Base-by-base conservation (phyloP, 2,797 vertebrate species). In the Chaetophractus vellerosus region DNA sequence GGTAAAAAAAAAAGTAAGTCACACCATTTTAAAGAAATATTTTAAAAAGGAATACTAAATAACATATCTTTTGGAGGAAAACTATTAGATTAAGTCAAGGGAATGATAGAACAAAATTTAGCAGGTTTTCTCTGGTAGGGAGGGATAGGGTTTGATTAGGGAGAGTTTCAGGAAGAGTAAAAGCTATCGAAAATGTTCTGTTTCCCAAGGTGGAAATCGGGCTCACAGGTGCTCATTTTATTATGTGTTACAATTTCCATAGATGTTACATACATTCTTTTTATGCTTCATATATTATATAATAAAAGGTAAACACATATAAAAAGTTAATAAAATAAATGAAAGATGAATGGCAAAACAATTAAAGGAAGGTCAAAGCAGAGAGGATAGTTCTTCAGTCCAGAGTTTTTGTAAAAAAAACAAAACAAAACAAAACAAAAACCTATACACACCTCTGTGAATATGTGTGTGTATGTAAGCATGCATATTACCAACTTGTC, bases 281-380 rank as follows among this genome's bases (percentile, higher is more conserved):
- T 81, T 23, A 45, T 36, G 21, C 68, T 82, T 88, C 14, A 88
- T 84, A 23, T 71, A 57, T 23, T 66, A 23, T 23, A 28, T 71
- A 57, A 48, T 48, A 61, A 81, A 59, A 41, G 71, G 41, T 57
- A 36, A 92, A 63, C 41, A 24, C 3, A 78, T 36, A 16, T 72
- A 84, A 63, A 64, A 36, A 36, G 4, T 68, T 26, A 94, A 36
- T 55, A 79, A 88, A 88, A 64, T 61, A 72, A 75, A 72, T 72
- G 23, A 33, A 52, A 90, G 48, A 48, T 68, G 78, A 90, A 52
- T 55, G 52, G 10, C 23, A 66, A 33, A 81, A n/a, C 4, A 72
- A 50, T 68, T 72, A 88, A 41, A 55, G 5, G 18, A 66, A 79
- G 9, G 28, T 36, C 33, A 78, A 85, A 33, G 26, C 75, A 1